Conservation (phyloP, 2,113 vertebrate genomes). For the Crotalus helleri region DNA sequence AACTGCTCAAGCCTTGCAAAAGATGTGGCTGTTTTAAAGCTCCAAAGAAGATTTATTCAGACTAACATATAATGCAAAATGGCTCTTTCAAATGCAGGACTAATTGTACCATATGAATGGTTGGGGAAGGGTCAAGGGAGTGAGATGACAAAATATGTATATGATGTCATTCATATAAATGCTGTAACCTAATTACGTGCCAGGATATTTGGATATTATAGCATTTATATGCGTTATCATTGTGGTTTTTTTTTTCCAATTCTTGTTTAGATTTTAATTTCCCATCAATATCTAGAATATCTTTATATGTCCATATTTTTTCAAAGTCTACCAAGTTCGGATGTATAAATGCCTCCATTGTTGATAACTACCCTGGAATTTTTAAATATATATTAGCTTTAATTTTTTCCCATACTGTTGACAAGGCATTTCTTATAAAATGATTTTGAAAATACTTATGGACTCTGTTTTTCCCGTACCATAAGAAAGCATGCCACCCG, state of each 20-base stretch:
- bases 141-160: neutral
- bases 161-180: neutral
- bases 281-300: too few relatives aligned
- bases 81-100: neutral
- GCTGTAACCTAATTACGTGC: neutral
- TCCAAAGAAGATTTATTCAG: neutral
- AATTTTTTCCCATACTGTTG: too few relatives aligned
- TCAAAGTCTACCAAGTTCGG: too few relatives aligned
- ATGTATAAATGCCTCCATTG: too few relatives aligned
- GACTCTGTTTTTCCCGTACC: too few relatives aligned
- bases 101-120: neutral
- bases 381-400: too few relatives aligned
- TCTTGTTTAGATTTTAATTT: too few relatives aligned
- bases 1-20: neutral
- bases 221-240: neutral
- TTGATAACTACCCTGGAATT: too few relatives aligned
- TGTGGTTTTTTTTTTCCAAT: neutral
- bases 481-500: too few relatives aligned
- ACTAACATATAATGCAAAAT: neutral
- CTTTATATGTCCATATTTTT: too few relatives aligned
- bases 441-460: too few relatives aligned
- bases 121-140: neutral
- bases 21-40: neutral
- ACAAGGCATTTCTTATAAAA: too few relatives aligned
- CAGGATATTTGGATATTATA: neutral